Evolutionary conservation across 1,140 invertebrate species (phyloP), one percentile per base, ranked within the genome.

Genomic region (Heliconius hermathena): DNA sequence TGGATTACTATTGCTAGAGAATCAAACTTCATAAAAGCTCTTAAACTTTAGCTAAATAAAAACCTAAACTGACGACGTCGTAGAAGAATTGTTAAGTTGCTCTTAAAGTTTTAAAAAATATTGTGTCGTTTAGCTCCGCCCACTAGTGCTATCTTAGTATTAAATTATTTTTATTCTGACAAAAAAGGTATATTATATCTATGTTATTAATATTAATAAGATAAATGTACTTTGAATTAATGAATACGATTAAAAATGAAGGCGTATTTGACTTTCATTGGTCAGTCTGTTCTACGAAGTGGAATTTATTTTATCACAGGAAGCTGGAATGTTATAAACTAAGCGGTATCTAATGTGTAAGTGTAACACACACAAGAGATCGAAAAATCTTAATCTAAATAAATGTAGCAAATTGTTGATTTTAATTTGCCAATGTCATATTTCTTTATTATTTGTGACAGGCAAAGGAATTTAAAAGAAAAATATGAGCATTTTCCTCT

Each of bases 271-370:
- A 77, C 82, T 85, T 84, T 82, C 84, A 84, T 84, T 85, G 85
- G 82, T 82, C 84, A 74, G 80, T 76, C 84, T 86, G 85, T 88
- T 85, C 87, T 81, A 84, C 73, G 79, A 77, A 83, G 81, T 83
- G 76, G 81, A 82, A 82, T 81, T 90, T 89, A 81, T 81, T 91
- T 89, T 87, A 85, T 86, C 84, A 88, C 89, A 91, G 90, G 90
- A 92, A 92, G 89, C 85, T 81, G 78, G 84, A 88, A 87, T 85
- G 84, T 89, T 87, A 90, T 92, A 91, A 91, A 93, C 89, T 90
- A 91, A 89, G 87, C 84, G 85, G 82, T 81, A 88, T 85, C 29
- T 52, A 52, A 52, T 52, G 18, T 49, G 36, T 52, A 84, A 83
- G 60, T 57, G 18, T 46, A 18, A 74, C 20, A 46, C 41, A 79